These are phyloP conservation scores for Labroides dimidiatus DNA, from an alignment of 2,797 vertebrate species.

Conservation along the genomic window DNA sequence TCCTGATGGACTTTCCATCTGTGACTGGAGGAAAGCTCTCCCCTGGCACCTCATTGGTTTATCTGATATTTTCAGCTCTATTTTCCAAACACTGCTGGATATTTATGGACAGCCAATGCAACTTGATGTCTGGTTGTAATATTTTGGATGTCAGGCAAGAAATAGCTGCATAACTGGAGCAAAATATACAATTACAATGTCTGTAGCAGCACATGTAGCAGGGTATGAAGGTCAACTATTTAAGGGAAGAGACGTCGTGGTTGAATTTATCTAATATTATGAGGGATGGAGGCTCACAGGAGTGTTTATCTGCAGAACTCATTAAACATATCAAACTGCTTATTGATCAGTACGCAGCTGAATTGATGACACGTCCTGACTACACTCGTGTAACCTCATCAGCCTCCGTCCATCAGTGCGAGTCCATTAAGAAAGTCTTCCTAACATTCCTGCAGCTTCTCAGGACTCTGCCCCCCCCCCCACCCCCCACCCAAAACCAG, in stretches of 20 bases:
- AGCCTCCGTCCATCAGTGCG: conserved; percentile 25
- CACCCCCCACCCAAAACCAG: conserved; percentile 13
- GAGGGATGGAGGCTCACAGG: too few relatives aligned
- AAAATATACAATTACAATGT: background rate
- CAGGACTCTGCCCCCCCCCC: background rate
- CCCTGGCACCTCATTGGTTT: background rate
- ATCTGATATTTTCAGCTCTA: background rate
- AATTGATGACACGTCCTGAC: background rate
- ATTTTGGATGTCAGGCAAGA: background rate
- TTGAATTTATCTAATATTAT: background rate
- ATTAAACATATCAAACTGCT: too few relatives aligned
- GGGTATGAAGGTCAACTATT: background rate
- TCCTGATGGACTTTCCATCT: background rate
- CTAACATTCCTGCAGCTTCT: conserved; percentile 49
- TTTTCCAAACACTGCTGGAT: background rate
- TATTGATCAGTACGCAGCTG: too few relatives aligned
- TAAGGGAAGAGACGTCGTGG: background rate
- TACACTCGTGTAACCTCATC: conserved; percentile 4
- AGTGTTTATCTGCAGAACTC: too few relatives aligned
- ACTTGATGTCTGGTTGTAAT: background rate
- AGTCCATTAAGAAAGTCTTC: conserved; percentile 1
- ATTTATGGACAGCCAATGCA: background rate
- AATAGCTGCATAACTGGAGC: background rate
- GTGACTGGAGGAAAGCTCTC: background rate
- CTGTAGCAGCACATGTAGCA: background rate